Percentiles rank a stretch among this genome's conserved stretches.
Evolutionary conservation across 2,888 invertebrate genomes (phyloP).

Genomic region (Cantharis rustica): DNA sequence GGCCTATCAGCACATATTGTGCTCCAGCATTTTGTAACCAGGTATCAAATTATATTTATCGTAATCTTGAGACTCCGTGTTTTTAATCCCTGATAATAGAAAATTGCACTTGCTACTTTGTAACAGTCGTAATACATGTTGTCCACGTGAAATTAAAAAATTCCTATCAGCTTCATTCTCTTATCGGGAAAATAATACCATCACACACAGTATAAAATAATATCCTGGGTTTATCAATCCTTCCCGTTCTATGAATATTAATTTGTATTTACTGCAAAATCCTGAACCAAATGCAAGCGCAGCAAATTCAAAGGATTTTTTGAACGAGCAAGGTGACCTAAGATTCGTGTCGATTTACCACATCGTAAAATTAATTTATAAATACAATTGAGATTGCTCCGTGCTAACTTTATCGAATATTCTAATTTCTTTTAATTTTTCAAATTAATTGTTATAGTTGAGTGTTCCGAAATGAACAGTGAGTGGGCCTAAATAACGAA

Average conservation of each 20-base stretch:
- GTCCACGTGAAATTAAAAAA: not conserved
- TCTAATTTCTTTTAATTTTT: constrained; percentile 38
- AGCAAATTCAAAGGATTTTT: not conserved
- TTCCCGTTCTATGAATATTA: not conserved
- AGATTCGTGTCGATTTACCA: not conserved
- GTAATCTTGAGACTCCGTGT: not conserved
- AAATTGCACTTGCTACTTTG: not conserved
- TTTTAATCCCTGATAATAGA: not conserved
- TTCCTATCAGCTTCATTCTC: not conserved
- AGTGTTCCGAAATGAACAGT: constrained; percentile 50
- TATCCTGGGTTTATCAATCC: not conserved
- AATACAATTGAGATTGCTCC: not conserved
- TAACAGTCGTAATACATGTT: not conserved
- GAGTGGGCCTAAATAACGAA: constrained; percentile 42
- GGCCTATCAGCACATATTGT: not conserved
- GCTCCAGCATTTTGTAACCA: not conserved
- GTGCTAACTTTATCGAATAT: not conserved
- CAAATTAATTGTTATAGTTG: constrained; percentile 49
- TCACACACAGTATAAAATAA: not conserved
- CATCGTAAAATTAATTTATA: not conserved
- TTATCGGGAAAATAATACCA: not conserved
- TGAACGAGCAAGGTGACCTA: not conserved
- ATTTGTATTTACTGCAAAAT: not conserved
- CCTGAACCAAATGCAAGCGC: not conserved
- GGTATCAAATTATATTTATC: not conserved